Evolutionary conservation across 2,113 vertebrate species (phyloP), one percentile per base, ranked within the genome.

Genomic region (Amblyornis subalaris): DNA sequence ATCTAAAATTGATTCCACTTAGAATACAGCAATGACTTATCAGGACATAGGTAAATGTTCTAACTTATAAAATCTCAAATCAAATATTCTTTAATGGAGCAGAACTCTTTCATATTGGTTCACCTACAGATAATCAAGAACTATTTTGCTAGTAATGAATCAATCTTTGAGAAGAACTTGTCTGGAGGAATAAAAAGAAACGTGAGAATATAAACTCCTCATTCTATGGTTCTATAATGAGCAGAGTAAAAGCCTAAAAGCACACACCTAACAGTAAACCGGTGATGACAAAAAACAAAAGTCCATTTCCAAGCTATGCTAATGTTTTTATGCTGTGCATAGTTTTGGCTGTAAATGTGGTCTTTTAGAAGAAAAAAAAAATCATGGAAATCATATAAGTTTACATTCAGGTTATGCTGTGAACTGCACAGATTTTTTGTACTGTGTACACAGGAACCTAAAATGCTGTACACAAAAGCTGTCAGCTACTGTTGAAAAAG

Each of bases 311-410:
- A 50, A 77, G 38, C 6, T 57, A 54, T 11, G 7, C 16, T 64
- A 10, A 62, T 38, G 6, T 42, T 84, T 47, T 57, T 42, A 65
- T 8, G 15, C 7, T 40, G 3, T 51, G 81, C 24, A 25, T 20
- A 54, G 74, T 60, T 85, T 58, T 23, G 7, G 22, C 21, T 64
- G 7, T 35, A 83, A 73, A 79, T 3, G 1, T 22, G 3, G 13
- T 24, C 29, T 64, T 86, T 36, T 40, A 70, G 20, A 65, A 28
- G 9, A 16, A 64, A 76, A 35, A 60, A 31, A 14, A 45, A 33
- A n/a, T 1, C 8, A 31, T 3, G 0, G 9, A 42, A 67, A 3
- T 29, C 72, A 76, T 0, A 58, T 5, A 82, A 24, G 26, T 50
- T 60, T 73, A 35, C 8, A 18, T 36, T 89, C 14, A 64, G 6